phyloP scores from a whole-genome alignment of 2,888 invertebrate species.

The Diplazon laetatorius region DNA sequence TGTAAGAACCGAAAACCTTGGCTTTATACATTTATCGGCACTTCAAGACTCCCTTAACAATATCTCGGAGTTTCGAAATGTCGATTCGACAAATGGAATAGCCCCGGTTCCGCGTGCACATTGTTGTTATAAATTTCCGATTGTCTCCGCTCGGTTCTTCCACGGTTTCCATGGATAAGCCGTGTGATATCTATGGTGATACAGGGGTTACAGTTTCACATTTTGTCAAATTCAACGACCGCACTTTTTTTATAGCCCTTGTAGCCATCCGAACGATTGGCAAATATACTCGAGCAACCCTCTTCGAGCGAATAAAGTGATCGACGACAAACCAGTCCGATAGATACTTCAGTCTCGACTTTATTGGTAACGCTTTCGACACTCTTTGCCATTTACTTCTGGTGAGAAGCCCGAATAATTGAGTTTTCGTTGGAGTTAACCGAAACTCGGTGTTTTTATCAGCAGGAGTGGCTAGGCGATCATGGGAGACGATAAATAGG shows the following conservation, averaged over 20 bases:
- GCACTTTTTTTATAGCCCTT: neutral
- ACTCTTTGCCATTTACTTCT: slow-evolving; percentile 43
- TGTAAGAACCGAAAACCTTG: slow-evolving; percentile 67
- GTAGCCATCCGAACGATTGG: slow-evolving; percentile 5
- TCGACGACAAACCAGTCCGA: slow-evolving; percentile 2
- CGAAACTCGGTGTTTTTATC: slow-evolving; percentile 52
- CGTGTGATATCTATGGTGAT: neutral
- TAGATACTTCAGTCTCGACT: slow-evolving; percentile 1
- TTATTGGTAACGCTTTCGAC: slow-evolving; percentile 25
- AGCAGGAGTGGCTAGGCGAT: slow-evolving; percentile 13
- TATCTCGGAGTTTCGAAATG: slow-evolving; percentile 67
- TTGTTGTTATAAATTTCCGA: slow-evolving; percentile 68
- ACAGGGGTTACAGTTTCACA: neutral
- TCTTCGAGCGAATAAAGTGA: neutral
- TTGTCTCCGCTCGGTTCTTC: neutral
- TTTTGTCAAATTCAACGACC: slow-evolving; percentile 25
- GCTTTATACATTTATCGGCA: slow-evolving; percentile 79
- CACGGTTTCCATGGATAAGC: neutral
- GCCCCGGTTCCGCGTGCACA: neutral
- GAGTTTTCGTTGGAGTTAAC: slow-evolving; percentile 51
- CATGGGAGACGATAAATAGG: slow-evolving; percentile 50
- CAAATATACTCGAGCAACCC: slow-evolving; percentile 32
- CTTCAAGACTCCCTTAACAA: slow-evolving; percentile 75
- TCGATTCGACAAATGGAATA: slow-evolving; percentile 60
- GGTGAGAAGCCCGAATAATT: slow-evolving; percentile 50